Evolutionary conservation across 2,888 invertebrate genomes (phyloP).

Genomic region (Atethmia centrago): DNA sequence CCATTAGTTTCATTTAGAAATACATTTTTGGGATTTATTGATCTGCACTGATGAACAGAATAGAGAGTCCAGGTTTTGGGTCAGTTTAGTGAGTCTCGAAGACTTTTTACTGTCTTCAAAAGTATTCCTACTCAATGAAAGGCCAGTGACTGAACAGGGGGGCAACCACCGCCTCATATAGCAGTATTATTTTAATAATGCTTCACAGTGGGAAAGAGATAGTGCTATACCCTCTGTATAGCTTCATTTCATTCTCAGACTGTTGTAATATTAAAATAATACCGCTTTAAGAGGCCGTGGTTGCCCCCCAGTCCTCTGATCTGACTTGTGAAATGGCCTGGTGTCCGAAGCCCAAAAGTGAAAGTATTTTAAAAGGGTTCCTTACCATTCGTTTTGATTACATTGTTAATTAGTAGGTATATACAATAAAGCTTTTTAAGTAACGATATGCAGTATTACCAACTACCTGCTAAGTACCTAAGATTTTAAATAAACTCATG

Average conservation of each 20-base stretch:
- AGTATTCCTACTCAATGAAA: background rate
- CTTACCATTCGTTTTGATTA: background rate
- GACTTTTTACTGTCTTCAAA: background rate
- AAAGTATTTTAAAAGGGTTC: background rate
- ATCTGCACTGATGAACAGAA: background rate
- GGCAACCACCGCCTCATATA: too few species aligned
- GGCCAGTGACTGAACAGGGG: background rate
- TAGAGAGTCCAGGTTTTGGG: background rate
- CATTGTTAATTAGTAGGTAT: background rate
- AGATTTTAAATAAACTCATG: constrained; percentile 8
- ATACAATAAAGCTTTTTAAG: constrained; percentile 20
- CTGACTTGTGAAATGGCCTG: background rate
- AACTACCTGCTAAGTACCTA: constrained; percentile 27
- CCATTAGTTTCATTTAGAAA: background rate
- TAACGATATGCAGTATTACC: constrained; percentile 43
- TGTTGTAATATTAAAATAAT: too few species aligned
- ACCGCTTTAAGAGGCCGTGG: too few species aligned
- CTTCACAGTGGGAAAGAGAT: too few species aligned
- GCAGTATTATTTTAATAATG: too few species aligned
- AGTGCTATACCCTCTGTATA: too few species aligned
- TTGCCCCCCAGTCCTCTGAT: background rate
- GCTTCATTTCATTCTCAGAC: too few species aligned
- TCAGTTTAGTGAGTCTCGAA: background rate
- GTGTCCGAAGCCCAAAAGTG: background rate
- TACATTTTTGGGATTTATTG: background rate